phyloP scores from a whole-genome alignment of 2,888 invertebrate genomes.

The Heteromyza rotundicornis region DNA sequence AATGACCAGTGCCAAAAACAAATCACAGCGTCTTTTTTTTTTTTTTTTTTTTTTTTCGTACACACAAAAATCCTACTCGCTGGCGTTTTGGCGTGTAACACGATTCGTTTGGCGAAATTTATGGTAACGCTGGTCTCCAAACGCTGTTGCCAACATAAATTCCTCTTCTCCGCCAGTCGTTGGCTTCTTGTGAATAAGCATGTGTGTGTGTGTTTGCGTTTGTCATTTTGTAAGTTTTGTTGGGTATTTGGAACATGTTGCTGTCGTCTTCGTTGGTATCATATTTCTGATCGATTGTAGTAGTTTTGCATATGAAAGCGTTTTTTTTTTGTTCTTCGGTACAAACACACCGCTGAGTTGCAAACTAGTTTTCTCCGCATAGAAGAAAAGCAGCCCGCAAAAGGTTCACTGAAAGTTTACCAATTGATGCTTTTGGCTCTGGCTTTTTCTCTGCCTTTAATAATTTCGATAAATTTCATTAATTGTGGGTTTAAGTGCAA shows the following conservation, averaged over 20 bases:
- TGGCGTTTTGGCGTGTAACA: conserved; percentile 19
- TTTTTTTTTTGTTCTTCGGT: background rate
- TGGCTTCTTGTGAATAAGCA: background rate
- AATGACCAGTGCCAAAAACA: background rate
- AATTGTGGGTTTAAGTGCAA: background rate
- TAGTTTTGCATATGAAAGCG: conserved; percentile 6
- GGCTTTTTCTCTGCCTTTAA: background rate
- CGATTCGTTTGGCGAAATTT: conserved; percentile 24
- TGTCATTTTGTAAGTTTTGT: background rate
- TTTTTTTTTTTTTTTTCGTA: too few species aligned
- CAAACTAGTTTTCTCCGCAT: too few species aligned
- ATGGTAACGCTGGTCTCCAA: conserved; percentile 15
- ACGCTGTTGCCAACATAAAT: conserved; percentile 22
- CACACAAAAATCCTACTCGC: conserved; percentile 2
- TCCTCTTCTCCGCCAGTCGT: background rate
- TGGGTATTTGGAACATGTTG: conserved; percentile 5
- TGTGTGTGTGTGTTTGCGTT: background rate
- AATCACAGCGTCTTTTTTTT: too few species aligned
- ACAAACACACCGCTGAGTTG: too few species aligned
- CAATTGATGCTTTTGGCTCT: background rate
- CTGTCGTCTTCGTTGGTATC: conserved; percentile 6
- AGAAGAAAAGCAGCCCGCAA: too few species aligned
- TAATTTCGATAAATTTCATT: background rate
- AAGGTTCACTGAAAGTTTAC: background rate
- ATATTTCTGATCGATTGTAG: conserved; percentile 20